Percentiles rank a stretch among this genome's conserved stretches.
These are phyloP conservation scores for Centruroides vittatus DNA, from an alignment of 1,140 invertebrate genomes.

Conservation along the genomic window DNA sequence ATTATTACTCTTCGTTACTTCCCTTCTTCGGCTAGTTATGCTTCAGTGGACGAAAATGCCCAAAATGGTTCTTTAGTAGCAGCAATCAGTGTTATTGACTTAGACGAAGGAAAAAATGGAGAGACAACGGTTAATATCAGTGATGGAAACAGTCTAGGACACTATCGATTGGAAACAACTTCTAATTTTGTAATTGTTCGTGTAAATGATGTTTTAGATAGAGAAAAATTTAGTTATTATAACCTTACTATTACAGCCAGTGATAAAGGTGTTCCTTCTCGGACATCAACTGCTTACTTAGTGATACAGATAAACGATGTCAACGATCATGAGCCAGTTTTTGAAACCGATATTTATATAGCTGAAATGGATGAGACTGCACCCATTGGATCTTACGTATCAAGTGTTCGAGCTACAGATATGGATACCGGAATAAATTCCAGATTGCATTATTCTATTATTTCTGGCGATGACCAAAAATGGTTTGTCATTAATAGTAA, in stretches of 20 bases:
- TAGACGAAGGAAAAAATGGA: conserved; percentile 76
- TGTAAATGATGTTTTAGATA: conserved; percentile 76
- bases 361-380: conserved; percentile 74
- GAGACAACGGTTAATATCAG: conserved; percentile 66
- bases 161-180: conserved; percentile 70
- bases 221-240: conserved; percentile 79
- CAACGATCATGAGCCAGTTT: conserved; percentile 86
- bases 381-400: conserved; percentile 70
- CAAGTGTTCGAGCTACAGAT: conserved; percentile 72
- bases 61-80: conserved; percentile 75
- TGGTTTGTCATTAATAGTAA: conserved; percentile 63
- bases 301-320: conserved; percentile 86
- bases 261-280: conserved; percentile 67
- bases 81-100: conserved; percentile 77
- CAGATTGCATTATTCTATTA: conserved; percentile 50
- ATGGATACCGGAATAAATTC: conserved; percentile 81
- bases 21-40: conserved; percentile 50
- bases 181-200: conserved; percentile 71
- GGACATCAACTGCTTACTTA: conserved; percentile 64
- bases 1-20: conserved; percentile 79
- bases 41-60: conserved; percentile 86
- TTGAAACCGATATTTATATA: conserved; percentile 81
- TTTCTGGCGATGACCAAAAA: conserved; percentile 58
- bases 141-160: conserved; percentile 73
- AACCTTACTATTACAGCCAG: conserved; percentile 79